Percentiles rank a stretch among this genome's conserved stretches.
phyloP scores from a whole-genome alignment of 2,888 invertebrate species.

The Andrena trimmerana region DNA sequence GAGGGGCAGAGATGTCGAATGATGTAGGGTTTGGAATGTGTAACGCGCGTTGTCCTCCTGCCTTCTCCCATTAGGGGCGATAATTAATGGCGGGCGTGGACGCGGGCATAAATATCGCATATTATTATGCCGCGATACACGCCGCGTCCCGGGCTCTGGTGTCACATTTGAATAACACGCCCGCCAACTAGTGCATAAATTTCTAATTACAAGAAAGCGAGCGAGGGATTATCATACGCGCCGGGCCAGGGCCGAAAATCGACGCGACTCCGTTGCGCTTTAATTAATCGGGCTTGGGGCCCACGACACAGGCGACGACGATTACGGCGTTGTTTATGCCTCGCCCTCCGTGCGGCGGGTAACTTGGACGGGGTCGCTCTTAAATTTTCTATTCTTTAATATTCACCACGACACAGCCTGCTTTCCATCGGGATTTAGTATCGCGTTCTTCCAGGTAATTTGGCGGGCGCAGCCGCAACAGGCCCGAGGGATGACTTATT shows the following conservation, averaged over 20 bases:
- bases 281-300: conserved; percentile 50
- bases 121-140: conserved; percentile 73
- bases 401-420: conserved; percentile 32
- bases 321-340: conserved; percentile 41
- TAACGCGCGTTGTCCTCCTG: conserved; percentile 71
- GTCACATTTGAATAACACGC: conserved; percentile 84
- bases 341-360: background rate
- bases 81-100: conserved; percentile 77
- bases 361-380: conserved; percentile 31
- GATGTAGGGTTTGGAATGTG: conserved; percentile 41
- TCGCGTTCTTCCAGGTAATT: background rate
- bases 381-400: conserved; percentile 57
- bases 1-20: background rate
- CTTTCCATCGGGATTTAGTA: conserved; percentile 26
- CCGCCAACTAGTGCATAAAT: conserved; percentile 84
- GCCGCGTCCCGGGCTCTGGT: conserved; percentile 68
- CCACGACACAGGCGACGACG: conserved; percentile 19
- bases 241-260: conserved; percentile 31
- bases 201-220: conserved; percentile 84
- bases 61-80: conserved; percentile 74
- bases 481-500: conserved; percentile 26
- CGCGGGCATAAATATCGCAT: conserved; percentile 74
- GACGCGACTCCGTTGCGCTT: conserved; percentile 20
- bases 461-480: background rate
- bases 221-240: conserved; percentile 65